These are phyloP conservation scores for Drosophila birchii DNA, from an alignment of 2,888 invertebrate genomes.

Conservation along the genomic window DNA sequence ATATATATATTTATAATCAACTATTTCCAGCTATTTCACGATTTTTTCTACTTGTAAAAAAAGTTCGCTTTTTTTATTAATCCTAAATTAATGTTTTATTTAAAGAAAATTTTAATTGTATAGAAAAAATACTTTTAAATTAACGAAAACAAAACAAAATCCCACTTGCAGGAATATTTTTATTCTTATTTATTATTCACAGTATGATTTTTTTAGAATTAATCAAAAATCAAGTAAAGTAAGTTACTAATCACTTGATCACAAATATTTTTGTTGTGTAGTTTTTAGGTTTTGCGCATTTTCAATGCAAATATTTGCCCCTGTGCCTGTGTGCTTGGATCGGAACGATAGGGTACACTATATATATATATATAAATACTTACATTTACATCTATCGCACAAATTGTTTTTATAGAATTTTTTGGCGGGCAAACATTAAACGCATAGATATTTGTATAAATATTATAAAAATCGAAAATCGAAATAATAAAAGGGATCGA, in stretches of 20 bases:
- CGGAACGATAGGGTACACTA: background rate
- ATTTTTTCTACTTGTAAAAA: background rate
- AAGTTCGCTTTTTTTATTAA: too few relatives aligned
- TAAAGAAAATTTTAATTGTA: too few relatives aligned
- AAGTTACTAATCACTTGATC: background rate
- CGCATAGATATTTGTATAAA: conserved; percentile 24
- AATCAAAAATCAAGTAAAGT: background rate
- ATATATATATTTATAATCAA: too few relatives aligned
- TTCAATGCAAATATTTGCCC: conserved; percentile 35
- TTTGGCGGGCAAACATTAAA: conserved; percentile 23
- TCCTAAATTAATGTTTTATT: too few relatives aligned
- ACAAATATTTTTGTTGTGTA: background rate
- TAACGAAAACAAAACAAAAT: too few relatives aligned
- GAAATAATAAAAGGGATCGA: conserved; percentile 34
- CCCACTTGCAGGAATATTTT: too few relatives aligned
- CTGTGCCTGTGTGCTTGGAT: conserved; percentile 19
- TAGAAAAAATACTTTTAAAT: too few relatives aligned
- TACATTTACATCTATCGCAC: conserved; percentile 21
- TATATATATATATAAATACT: background rate
- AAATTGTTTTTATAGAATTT: conserved; percentile 54
- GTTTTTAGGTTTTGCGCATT: conserved; percentile 20
- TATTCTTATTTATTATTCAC: background rate
- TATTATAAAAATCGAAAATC: conserved; percentile 36
- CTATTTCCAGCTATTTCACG: background rate
- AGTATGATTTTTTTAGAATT: background rate